Base-by-base conservation (phyloP, 2,888 invertebrate species). In the Acrobasis consociella region DNA sequence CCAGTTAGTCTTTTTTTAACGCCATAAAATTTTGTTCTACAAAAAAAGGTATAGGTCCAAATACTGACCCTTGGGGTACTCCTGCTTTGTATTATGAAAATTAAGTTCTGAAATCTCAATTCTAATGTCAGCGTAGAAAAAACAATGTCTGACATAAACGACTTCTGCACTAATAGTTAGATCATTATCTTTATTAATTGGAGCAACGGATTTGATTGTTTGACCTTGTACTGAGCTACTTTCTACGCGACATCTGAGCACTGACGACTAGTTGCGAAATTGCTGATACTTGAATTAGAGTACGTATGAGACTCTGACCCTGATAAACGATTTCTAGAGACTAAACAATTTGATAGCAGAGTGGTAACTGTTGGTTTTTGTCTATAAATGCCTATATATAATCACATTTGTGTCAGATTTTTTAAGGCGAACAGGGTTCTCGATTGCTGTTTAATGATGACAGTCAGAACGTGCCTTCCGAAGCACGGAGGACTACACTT, bases 201-300 rank as follows among this genome's bases (percentile, higher is more conserved):
- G 59, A 38, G 38, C 50, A 49, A 31, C 15, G 22, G 10, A 16
- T 39, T 16, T 9, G 59, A 50, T 50, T 49, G 16, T 39, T 16
- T 3, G 59, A 50, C 59, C 59, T 60, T 49, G 59, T 7, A 31
- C 31, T 37, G 1, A 37, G 17, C 59, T 11, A 60, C 38, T 60
- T 60, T 60, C 59, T 60, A 60, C 17, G 49, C 49, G 50, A 60
- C 50, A 60, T 60, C 58, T 37, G 37, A 58, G 13, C 10, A 52
- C 56, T 39, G 7, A 13, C 17, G 39, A 13, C 11, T 49, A 16
- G 37, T 60, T 60, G 50, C 59, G 15, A 50, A 50, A 51, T 50
- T 13, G 11, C 38, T 15, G 50, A 22, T 22, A 22, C 22, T 58
- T 49, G 49, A 60, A 37, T 60, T 16, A 16, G 59, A 49, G 10